phyloP scores from a whole-genome alignment of 2,113 vertebrate genomes.

The Odontesthes bonariensis region DNA sequence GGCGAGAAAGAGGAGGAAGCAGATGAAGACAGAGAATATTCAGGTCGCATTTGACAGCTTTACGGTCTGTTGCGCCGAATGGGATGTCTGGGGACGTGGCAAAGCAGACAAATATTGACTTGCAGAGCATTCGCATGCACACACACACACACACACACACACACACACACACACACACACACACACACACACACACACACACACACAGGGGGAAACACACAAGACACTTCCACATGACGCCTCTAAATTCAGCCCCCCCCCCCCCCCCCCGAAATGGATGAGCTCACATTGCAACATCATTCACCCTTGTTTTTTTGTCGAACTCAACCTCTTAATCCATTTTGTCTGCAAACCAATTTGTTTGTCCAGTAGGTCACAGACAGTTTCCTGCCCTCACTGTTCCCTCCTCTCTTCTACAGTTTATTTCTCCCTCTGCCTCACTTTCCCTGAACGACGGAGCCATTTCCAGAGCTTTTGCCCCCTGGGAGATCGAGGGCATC shows the following conservation, averaged over 20 bases:
- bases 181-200: constrained; percentile 8
- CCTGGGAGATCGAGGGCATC: constrained; percentile 70
- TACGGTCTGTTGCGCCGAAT: constrained; percentile 79
- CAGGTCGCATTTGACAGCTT: constrained; percentile 83
- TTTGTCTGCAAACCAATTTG: constrained; percentile 79
- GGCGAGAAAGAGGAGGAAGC: constrained; percentile 59
- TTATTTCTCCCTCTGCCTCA: constrained; percentile 49
- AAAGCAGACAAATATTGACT: constrained; percentile 85
- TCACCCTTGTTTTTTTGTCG: constrained; percentile 60
- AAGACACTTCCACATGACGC: constrained; percentile 61
- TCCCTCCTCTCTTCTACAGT: constrained; percentile 46
- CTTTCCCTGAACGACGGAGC: constrained; percentile 63
- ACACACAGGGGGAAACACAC: constrained; percentile 41
- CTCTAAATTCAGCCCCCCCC: constrained; percentile 59
- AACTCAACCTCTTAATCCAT: constrained; percentile 78
- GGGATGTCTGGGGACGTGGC: constrained; percentile 79
- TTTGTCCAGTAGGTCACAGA: constrained; percentile 77
- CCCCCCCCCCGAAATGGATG: constrained; percentile 73
- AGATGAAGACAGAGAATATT: constrained; percentile 82
- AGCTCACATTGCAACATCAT: constrained; percentile 71
- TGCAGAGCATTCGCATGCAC: constrained; percentile 42
- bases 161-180: constrained; percentile 22
- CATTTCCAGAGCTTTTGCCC: constrained; percentile 72
- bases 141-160: not conserved
- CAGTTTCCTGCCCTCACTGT: constrained; percentile 62